Base-by-base conservation (phyloP, 1,140 invertebrate species). In the Diorhabda sublineata region DNA sequence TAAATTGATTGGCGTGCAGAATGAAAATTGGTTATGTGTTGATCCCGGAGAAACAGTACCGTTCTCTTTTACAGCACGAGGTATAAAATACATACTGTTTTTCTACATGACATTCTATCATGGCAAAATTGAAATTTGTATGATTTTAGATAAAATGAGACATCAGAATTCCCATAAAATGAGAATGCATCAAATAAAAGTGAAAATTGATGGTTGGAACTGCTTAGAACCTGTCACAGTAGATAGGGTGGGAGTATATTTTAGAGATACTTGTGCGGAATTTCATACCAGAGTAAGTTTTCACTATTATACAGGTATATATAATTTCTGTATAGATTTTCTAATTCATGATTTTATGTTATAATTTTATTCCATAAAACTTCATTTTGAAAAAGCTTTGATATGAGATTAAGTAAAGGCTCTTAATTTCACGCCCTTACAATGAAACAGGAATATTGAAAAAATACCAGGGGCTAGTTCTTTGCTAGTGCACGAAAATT, bases 241-340 rank as follows among this genome's bases (percentile, higher is more conserved):
- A 2, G 97, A 99, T 82, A 92, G 93, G 82, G 96, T 98, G 9
- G 97, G 97, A 2, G 87, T 94, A 11, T 99, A 93, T 81, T 99
- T 98, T 80, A 83, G 97, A 65, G 86, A 93, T 73, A 88, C 92
- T 2, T 84, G 86, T 26, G 84, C 85, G 5, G 84, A 88, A 57
- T 64, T 78, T 44, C 74, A 75, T 63, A 67, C 71, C 67, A 73
- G 74, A 57, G 75, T 75, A 73, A 72, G 70, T 44, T 4, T n/a
- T 26, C 0, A 26, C 26, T 26, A 26, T 26, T 26, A 26, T 26
- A 26, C 26, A 26, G 26, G 0, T 26, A 26, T 26, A 26, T 26
- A 26, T 26, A 26, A 26, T 26, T 26, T 26, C 26, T 26, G 26
- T 26, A 26, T 26, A 26, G 26, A 26, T 26, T 26, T 26, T 26